A percentile compares a stretch with the other conserved stretches of the same genome.
Conservation (phyloP, 1,140 invertebrate species). For the Drosophila nasuta region DNA sequence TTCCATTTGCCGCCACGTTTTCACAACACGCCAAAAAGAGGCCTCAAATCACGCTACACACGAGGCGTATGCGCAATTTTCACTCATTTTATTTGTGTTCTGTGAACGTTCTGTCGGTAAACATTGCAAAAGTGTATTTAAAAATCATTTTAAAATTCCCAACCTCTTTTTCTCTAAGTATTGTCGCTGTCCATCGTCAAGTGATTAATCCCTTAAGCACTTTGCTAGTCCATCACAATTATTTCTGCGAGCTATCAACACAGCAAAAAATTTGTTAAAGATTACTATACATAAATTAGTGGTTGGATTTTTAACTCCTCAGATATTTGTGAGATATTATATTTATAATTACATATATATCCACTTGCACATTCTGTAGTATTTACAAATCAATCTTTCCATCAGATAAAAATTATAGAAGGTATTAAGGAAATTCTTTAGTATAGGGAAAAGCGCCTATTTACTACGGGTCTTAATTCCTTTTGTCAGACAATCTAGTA, state of each 20-base stretch:
- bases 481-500: too few relatives aligned
- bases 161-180: background rate
- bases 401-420: too few relatives aligned
- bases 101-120: background rate
- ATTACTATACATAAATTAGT: background rate
- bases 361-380: too few relatives aligned
- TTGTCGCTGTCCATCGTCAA: background rate
- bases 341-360: too few relatives aligned
- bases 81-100: background rate
- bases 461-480: too few relatives aligned
- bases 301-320: too few relatives aligned
- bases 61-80: constrained; percentile 43
- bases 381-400: too few relatives aligned
- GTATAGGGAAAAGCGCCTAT: too few relatives aligned
- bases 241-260: too few relatives aligned
- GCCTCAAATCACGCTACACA: constrained; percentile 39
- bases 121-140: constrained; percentile 24
- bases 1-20: background rate
- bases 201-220: constrained; percentile 22
- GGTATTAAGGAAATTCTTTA: too few relatives aligned
- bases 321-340: too few relatives aligned
- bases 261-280: background rate
- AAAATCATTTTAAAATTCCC: constrained; percentile 23
- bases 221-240: background rate
- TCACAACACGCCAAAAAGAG: constrained; percentile 1